Percentiles rank a stretch among this genome's conserved stretches.
Conservation (phyloP, 2,113 vertebrate species). For the Xiphophorus maculatus region DNA sequence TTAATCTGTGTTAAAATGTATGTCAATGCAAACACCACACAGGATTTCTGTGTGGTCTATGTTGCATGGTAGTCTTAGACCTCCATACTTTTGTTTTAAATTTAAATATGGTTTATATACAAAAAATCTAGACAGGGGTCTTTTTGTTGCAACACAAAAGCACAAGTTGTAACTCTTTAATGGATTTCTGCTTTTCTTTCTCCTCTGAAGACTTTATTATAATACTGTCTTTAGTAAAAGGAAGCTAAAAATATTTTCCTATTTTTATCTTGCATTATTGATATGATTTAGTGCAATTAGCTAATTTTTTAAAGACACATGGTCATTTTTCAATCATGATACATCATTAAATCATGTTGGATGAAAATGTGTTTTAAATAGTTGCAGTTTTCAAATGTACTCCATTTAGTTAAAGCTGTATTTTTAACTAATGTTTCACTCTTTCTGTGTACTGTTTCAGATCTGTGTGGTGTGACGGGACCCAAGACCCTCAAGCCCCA, state of each 20-base stretch:
- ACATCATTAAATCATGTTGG: neutral
- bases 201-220: neutral
- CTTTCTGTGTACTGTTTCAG: constrained; percentile 65
- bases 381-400: neutral
- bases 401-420: neutral
- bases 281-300: too few species aligned
- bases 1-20: neutral
- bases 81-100: too few species aligned
- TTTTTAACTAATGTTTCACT: neutral
- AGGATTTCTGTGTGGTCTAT: neutral
- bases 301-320: neutral
- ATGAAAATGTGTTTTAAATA: neutral
- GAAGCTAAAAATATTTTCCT: too few species aligned
- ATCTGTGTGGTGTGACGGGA: constrained; percentile 77
- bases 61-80: neutral
- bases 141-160: neutral
- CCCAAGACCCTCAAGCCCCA: constrained; percentile 86
- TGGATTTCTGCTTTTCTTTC: neutral
- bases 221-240: neutral
- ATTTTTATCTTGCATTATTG: too few species aligned
- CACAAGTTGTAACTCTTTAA: neutral
- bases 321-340: neutral
- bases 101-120: too few species aligned
- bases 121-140: too few species aligned
- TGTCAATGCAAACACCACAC: neutral